Conservation (phyloP, 2,797 vertebrate species). For the Artibeus lituratus region DNA sequence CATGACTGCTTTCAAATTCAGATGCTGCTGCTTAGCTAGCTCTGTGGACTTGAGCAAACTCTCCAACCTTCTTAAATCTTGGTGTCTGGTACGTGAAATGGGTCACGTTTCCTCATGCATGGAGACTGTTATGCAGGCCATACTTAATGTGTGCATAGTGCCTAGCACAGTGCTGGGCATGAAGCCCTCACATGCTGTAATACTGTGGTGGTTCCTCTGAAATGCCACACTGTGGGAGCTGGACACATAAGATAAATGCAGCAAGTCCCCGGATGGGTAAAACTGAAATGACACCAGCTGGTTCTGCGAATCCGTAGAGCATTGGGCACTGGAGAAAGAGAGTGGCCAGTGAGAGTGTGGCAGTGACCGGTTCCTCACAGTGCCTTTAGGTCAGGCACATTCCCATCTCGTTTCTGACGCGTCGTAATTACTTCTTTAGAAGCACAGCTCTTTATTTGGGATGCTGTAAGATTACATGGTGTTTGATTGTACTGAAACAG, state of each 20-base stretch:
- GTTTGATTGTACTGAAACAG: slow-evolving; percentile 25
- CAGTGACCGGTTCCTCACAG: neutral
- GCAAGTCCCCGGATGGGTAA: neutral
- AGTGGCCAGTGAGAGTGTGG: neutral
- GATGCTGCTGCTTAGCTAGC: neutral
- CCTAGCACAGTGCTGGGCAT: neutral
- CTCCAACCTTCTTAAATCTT: neutral
- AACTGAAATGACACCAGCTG: neutral
- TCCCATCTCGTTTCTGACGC: neutral
- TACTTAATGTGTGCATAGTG: neutral
- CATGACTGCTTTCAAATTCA: neutral
- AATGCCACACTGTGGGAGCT: neutral
- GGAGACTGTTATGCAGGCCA: too few relatives aligned
- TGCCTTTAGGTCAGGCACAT: neutral
- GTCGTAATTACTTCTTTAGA: neutral
- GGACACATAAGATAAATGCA: neutral
- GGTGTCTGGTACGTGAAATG: neutral
- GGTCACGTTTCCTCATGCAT: neutral
- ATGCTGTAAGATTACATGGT: neutral
- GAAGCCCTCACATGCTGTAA: neutral
- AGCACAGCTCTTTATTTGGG: slow-evolving; percentile 11
- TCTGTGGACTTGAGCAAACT: neutral
- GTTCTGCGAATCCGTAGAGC: neutral
- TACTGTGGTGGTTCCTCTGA: neutral
- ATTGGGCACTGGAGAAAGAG: neutral